Evolutionary conservation across 2,113 vertebrate genomes (phyloP).

Genomic region (Chascanopsetta lugubris): DNA sequence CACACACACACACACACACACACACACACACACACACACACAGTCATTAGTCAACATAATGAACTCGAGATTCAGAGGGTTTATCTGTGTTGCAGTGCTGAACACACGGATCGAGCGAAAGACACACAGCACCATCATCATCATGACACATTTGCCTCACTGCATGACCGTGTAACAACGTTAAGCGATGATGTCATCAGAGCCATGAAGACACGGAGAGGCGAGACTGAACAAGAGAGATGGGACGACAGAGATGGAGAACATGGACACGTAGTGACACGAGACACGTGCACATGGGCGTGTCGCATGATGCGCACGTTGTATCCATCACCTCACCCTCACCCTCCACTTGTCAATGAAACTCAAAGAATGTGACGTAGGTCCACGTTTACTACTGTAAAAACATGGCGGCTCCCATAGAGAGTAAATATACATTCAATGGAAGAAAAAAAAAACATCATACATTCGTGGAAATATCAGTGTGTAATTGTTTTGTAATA

Average conservation of each 20-base stretch:
- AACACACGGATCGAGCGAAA: conserved; percentile 7
- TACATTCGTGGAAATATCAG: too few species aligned
- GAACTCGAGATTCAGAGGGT: conserved; percentile 29
- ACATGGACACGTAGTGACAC: neutral
- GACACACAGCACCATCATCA: conserved; percentile 5
- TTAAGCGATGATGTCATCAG: conserved; percentile 54
- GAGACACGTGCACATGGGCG: too few species aligned
- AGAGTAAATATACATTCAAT: too few species aligned
- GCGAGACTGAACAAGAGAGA: conserved; percentile 21
- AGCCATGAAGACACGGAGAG: conserved; percentile 15
- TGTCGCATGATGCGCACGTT: too few species aligned
- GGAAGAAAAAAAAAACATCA: too few species aligned
- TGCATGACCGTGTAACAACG: neutral
- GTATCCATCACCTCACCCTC: too few species aligned
- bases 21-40: neutral
- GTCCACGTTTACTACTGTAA: too few species aligned
- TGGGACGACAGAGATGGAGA: neutral
- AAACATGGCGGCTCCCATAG: too few species aligned
- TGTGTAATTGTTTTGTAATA: too few species aligned
- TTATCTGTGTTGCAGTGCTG: conserved; percentile 45
- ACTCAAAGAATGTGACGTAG: too few species aligned
- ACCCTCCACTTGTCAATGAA: too few species aligned
- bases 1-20: neutral
- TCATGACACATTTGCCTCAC: conserved; percentile 23
- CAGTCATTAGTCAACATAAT: conserved; percentile 54